Conservation (phyloP, 2,113 vertebrate genomes). For the Gnathonemus longibarbis region DNA sequence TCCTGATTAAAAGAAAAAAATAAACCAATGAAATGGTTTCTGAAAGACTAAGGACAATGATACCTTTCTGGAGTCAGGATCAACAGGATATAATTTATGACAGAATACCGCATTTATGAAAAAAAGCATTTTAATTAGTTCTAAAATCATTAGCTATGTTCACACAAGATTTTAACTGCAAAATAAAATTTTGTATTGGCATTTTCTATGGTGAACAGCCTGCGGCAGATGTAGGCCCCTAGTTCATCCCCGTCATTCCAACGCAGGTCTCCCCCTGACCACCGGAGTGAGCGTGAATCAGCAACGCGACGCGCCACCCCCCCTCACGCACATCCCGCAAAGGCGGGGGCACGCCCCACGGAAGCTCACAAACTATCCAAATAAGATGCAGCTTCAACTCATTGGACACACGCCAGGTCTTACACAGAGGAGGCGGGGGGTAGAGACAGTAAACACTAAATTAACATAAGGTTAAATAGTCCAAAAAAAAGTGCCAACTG, state of each 20-base stretch:
- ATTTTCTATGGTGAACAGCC: conserved; percentile 93
- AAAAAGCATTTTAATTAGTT: conserved; percentile 55
- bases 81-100: conserved; percentile 27
- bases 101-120: conserved; percentile 44
- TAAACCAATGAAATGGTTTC: background rate
- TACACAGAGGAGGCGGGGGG: conserved; percentile 37
- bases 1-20: background rate
- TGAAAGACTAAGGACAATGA: background rate
- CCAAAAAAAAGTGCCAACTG: conserved; percentile 40
- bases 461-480: conserved; percentile 46
- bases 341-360: background rate
- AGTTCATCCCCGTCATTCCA: background rate
- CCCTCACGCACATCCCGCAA: background rate
- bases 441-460: conserved; percentile 36
- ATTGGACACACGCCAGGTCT: conserved; percentile 34
- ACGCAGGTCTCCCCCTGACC: background rate
- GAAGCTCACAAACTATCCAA: background rate
- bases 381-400: conserved; percentile 14
- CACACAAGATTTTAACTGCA: conserved; percentile 53
- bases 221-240: conserved; percentile 71
- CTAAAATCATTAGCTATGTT: conserved; percentile 56
- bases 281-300: background rate
- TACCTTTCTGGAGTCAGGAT: background rate
- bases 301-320: background rate
- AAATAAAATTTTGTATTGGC: conserved; percentile 75